Percentiles rank a stretch among this genome's conserved stretches.
Evolutionary conservation across 2,113 vertebrate genomes (phyloP).

Genomic region (Serranochromis macrocephalus): DNA sequence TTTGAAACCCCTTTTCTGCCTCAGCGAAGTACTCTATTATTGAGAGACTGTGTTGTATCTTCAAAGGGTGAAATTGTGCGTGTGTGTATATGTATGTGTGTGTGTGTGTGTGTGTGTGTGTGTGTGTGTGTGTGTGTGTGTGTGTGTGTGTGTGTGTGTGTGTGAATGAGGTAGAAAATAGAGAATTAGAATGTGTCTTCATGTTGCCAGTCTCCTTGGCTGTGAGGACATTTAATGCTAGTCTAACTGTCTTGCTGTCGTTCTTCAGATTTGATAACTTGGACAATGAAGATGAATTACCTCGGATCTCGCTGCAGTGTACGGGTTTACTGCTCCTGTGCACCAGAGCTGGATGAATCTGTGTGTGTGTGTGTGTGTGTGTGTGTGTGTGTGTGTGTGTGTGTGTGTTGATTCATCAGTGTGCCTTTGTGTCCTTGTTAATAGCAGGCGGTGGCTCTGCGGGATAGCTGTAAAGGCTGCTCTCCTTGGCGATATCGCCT

Average conservation of each 20-base stretch:
- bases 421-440: slow-evolving; percentile 55
- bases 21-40: slow-evolving; percentile 6
- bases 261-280: slow-evolving; percentile 46
- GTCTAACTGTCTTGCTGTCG: slow-evolving; percentile 20
- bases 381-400: not conserved
- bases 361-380: not conserved
- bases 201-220: slow-evolving; percentile 23
- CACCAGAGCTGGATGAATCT: not conserved
- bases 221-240: slow-evolving; percentile 24
- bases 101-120: not conserved
- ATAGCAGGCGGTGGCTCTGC: slow-evolving; percentile 45
- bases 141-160: not conserved
- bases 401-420: not conserved
- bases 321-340: slow-evolving; percentile 19
- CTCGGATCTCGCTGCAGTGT: not conserved
- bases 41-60: not conserved
- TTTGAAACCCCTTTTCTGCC: not conserved
- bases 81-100: not conserved
- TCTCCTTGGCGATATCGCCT: slow-evolving; percentile 45
- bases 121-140: not conserved
- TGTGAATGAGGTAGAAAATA: not conserved
- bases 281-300: slow-evolving; percentile 56
- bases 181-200: slow-evolving; percentile 1
- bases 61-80: slow-evolving; percentile 20
- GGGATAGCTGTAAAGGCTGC: slow-evolving; percentile 47